Percentiles rank a stretch among this genome's conserved stretches.
phyloP scores from a whole-genome alignment of 2,888 invertebrate genomes.

The Urechis unicinctus region DNA sequence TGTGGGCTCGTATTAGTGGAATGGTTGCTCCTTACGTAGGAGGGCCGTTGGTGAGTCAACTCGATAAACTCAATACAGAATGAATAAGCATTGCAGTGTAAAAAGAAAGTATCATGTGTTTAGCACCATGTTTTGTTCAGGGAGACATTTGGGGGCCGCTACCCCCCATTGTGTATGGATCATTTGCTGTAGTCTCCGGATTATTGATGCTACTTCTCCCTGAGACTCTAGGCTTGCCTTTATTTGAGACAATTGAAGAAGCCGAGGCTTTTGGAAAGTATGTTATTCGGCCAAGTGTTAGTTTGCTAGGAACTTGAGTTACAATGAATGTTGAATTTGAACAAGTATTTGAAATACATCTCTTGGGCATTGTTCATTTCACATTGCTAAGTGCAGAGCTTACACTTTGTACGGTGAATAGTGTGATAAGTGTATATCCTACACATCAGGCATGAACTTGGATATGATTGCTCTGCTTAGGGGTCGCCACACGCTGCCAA shows the following conservation, averaged over 20 bases:
- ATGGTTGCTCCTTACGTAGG: slow-evolving; percentile 16
- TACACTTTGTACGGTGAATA: too few relatives aligned
- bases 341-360: too few relatives aligned
- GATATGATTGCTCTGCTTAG: too few relatives aligned
- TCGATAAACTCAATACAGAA: not conserved
- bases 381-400: too few relatives aligned
- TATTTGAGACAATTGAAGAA: slow-evolving; percentile 12
- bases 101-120: too few relatives aligned
- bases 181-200: slow-evolving; percentile 8
- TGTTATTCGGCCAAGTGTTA: too few relatives aligned
- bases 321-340: too few relatives aligned
- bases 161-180: slow-evolving; percentile 11
- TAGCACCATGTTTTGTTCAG: not conserved
- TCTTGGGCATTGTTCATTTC: too few relatives aligned
- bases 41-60: slow-evolving; percentile 7
- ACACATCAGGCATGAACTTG: too few relatives aligned
- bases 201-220: slow-evolving; percentile 8
- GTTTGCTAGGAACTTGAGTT: too few relatives aligned
- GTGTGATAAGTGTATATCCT: too few relatives aligned
- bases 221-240: slow-evolving; percentile 6
- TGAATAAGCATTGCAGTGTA: not conserved
- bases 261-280: slow-evolving; percentile 5
- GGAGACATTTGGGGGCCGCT: slow-evolving; percentile 10
- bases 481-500: too few relatives aligned
- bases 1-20: slow-evolving; percentile 9